Conservation (phyloP, 2,113 vertebrate species). For the Cryptoleucopteryx plumbea region DNA sequence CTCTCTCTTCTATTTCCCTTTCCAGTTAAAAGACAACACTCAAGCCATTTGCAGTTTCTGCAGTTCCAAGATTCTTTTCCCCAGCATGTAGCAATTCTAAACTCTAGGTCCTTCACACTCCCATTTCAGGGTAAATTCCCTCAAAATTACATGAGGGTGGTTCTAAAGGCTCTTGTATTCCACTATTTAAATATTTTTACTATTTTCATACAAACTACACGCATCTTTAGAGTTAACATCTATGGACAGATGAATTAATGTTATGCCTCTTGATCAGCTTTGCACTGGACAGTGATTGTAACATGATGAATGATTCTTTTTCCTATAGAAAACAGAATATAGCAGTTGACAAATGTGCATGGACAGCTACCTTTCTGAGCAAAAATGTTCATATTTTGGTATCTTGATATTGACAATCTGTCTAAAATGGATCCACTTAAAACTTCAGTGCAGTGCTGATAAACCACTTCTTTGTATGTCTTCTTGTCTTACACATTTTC, state of each 20-base stretch:
- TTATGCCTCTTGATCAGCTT: slow-evolving; percentile 8
- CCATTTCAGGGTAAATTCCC: not conserved
- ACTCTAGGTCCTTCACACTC: not conserved
- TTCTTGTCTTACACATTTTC: not conserved
- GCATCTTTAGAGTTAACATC: not conserved
- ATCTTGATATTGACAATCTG: not conserved
- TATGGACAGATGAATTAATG: slow-evolving; percentile 27
- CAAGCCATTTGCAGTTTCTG: not conserved
- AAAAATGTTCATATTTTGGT: not conserved
- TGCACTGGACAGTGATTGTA: slow-evolving; percentile 14
- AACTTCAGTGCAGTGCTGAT: not conserved
- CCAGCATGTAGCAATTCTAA: not conserved
- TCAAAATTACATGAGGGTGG: not conserved
- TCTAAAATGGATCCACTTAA: not conserved
- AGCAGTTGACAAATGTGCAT: slow-evolving; percentile 28
- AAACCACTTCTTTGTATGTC: not conserved
- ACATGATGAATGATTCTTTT: slow-evolving; percentile 38
- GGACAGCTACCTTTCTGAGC: not conserved
- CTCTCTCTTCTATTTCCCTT: not conserved
- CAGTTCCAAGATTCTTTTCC: not conserved
- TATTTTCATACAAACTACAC: not conserved
- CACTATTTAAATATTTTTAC: not conserved
- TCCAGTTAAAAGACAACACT: not conserved
- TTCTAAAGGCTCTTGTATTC: not conserved
- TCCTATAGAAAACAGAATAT: not conserved